Evolutionary conservation across 2,888 invertebrate species (phyloP).

Genomic region (Seladonia tumulorum): DNA sequence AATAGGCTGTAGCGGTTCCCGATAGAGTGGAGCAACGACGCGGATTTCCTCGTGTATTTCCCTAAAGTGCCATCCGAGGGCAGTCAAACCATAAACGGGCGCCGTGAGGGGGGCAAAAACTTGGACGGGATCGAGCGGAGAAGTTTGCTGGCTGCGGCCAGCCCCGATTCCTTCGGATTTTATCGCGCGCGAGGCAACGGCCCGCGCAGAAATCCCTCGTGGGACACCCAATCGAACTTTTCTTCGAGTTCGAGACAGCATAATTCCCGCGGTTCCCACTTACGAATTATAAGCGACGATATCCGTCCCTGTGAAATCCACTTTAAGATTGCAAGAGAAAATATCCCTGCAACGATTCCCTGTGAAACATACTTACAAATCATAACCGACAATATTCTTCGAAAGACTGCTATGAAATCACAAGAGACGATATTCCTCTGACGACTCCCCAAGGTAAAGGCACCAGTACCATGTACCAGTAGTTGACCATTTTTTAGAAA

Average conservation of each 20-base stretch:
- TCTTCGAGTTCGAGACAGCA: slow-evolving; percentile 25
- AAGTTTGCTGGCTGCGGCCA: slow-evolving; percentile 60
- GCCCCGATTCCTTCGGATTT: slow-evolving; percentile 65
- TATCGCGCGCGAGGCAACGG: slow-evolving; percentile 64
- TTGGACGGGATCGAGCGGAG: slow-evolving; percentile 52
- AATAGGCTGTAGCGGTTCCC: slow-evolving; percentile 71
- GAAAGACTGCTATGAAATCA: no score
- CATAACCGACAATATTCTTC: no score
- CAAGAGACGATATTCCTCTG: no score
- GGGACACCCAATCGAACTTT: slow-evolving; percentile 51
- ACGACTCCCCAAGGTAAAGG: no score
- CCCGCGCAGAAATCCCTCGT: slow-evolving; percentile 42
- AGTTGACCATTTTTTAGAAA: no score
- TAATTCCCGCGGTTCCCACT: slow-evolving; percentile 11
- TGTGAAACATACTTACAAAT: no score
- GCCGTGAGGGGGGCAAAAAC: slow-evolving; percentile 62
- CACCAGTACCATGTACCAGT: no score
- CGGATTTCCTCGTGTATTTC: slow-evolving; percentile 77
- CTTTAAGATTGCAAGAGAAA: no score
- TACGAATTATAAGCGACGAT: background rate
- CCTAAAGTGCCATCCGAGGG: slow-evolving; percentile 83
- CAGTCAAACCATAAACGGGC: slow-evolving; percentile 82
- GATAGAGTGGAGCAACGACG: slow-evolving; percentile 59
- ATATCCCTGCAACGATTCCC: no score
- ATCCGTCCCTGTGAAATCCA: background rate